A percentile compares a stretch with the other conserved stretches of the same genome.
Conservation (phyloP, 1,140 invertebrate genomes). For the Pentalonia nigronervosa region DNA sequence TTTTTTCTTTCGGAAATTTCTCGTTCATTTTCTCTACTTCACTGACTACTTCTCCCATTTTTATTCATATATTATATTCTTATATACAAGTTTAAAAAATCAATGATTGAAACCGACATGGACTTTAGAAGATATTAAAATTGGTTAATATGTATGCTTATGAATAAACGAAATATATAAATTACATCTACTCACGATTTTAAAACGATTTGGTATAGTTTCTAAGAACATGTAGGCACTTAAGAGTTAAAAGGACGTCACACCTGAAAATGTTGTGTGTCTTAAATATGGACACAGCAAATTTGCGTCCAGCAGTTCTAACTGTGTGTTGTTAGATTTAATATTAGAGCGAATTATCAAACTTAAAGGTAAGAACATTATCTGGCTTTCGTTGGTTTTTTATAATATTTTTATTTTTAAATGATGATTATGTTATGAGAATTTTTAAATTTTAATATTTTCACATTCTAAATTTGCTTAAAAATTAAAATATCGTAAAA, state of each 20-base stretch:
- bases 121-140: neutral
- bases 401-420: too few relatives aligned
- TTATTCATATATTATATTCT: neutral
- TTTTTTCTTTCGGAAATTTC: neutral
- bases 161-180: neutral
- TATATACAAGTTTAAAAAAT: neutral
- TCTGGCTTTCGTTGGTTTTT: neutral
- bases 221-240: too few relatives aligned
- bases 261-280: too few relatives aligned
- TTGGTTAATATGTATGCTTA: neutral
- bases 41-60: neutral
- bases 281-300: neutral
- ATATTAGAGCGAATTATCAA: neutral
- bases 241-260: neutral
- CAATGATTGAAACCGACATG: neutral
- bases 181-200: too few relatives aligned
- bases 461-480: neutral
- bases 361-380: neutral
- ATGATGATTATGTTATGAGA: too few relatives aligned
- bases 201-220: too few relatives aligned
- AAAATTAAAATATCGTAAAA: neutral
- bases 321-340: neutral
- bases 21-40: slow-evolving; percentile 3
- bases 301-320: neutral
- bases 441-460: too few relatives aligned